These are phyloP conservation scores for Saguinus imperator DNA, from an alignment of 2,113 vertebrate species.

Conservation along the genomic window DNA sequence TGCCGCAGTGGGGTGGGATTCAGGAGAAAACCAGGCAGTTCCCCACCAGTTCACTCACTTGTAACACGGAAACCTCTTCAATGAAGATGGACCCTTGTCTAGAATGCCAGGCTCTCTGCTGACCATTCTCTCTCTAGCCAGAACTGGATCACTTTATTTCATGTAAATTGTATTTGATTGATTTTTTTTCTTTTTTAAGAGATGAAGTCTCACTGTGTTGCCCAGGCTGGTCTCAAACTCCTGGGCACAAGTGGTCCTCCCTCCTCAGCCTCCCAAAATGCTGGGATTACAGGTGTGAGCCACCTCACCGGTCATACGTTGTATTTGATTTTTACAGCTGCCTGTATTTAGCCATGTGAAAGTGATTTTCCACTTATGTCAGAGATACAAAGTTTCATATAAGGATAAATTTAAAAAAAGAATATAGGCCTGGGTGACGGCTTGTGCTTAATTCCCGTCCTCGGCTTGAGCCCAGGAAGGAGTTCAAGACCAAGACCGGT, in stretches of 20 bases:
- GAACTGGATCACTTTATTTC: neutral
- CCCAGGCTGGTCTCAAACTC: too few relatives aligned
- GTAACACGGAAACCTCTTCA: accelerated
- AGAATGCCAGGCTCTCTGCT: neutral
- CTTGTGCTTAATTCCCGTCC: too few relatives aligned
- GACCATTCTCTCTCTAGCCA: neutral
- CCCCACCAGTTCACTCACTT: neutral
- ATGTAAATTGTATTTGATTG: neutral
- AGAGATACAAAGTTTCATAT: neutral
- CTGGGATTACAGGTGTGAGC: too few relatives aligned
- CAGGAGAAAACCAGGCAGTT: neutral
- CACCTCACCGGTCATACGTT: neutral
- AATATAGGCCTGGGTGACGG: too few relatives aligned
- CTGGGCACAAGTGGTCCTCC: too few relatives aligned
- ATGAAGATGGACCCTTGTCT: neutral
- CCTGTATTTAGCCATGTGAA: neutral
- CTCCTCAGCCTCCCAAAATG: too few relatives aligned
- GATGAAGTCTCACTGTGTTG: too few relatives aligned
- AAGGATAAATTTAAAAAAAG: neutral
- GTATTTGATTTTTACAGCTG: neutral
- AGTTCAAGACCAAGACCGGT: too few relatives aligned
- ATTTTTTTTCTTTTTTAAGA: neutral
- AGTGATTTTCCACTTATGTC: neutral
- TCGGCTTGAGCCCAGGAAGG: too few relatives aligned
- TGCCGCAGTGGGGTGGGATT: neutral